These are phyloP conservation scores for Apoda limacodes DNA, from an alignment of 2,888 invertebrate species.

Conservation along the genomic window DNA sequence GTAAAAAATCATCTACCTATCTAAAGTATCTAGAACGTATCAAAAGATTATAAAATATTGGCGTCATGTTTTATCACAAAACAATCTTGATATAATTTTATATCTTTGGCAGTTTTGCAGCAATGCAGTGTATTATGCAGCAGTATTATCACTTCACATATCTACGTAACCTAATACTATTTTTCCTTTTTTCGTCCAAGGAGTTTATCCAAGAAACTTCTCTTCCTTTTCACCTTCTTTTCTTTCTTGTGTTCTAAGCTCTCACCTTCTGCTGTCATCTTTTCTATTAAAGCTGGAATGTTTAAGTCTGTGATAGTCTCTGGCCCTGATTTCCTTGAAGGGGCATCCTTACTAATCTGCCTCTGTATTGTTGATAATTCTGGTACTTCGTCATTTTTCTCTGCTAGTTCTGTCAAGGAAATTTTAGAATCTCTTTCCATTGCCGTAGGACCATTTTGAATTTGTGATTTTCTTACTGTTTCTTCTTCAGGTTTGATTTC, in stretches of 20 bases:
- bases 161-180: no score
- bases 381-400: constrained; percentile 50
- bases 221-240: constrained; percentile 58
- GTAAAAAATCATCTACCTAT: background rate
- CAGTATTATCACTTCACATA: no score
- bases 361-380: constrained; percentile 43
- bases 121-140: constrained; percentile 31
- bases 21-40: constrained; percentile 22
- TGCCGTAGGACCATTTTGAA: constrained; percentile 37
- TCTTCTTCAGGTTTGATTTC: constrained; percentile 16
- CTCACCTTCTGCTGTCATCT: constrained; percentile 49
- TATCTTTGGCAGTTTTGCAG: constrained; percentile 55
- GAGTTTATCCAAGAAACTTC: constrained; percentile 60
- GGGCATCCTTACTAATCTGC: constrained; percentile 40
- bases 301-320: constrained; percentile 43
- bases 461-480: constrained; percentile 28
- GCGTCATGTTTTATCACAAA: constrained; percentile 40
- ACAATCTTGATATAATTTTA: constrained; percentile 35
- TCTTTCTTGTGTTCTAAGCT: constrained; percentile 37
- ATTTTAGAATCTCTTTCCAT: constrained; percentile 32
- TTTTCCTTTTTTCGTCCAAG: constrained; percentile 54
- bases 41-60: constrained; percentile 41
- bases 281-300: constrained; percentile 54
- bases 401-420: constrained; percentile 47
- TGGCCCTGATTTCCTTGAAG: constrained; percentile 28